Evolutionary conservation across 2,888 invertebrate genomes (phyloP), one percentile per base, ranked within the genome.

Genomic region (Lomographa bimaculata): DNA sequence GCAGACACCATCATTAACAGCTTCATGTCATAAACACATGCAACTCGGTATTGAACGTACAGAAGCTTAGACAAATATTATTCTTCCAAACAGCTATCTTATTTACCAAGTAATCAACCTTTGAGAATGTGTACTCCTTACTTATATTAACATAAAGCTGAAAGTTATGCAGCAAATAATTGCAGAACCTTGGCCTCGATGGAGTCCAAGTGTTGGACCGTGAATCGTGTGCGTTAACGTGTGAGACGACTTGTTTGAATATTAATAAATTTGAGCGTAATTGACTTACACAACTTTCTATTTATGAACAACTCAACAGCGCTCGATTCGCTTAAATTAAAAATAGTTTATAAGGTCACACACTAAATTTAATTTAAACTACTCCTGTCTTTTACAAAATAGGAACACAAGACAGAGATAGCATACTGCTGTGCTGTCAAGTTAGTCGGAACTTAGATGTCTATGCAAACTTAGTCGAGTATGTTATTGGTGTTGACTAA

Each of bases 41-140:
- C 6, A 4, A 7, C 29, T 28, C 27, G 17, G 28, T 29, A 24
- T 20, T 29, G 12, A 29, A 24, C 37, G 27, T 19, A 24, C 37
- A 37, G 29, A 37, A 37, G 28, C 37, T 28, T 29, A 29, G 18
- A 24, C 29, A 29, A 29, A 37, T 37, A 29, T 37, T 37, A 18
- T 11, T 18, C 24, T 6, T 12, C 19, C 11, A 37, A 37, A 37
- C 29, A 37, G 8, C 19, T 7, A n/a, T 7, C 6, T 1, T 37
- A 12, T 29, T 29, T 27, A 8, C 24, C 33, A 17, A 18, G 14
- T 4, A 14, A 3, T 14, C 14, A 4, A 4, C 14, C 14, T 14
- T 14, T 3, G 4, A 14, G 3, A 14, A 14, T 14, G n/a, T n/a
- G n/a, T n/a, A n/a, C n/a, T n/a, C n/a, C n/a, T n/a, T 8, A 18